Base-by-base conservation (phyloP, 2,888 invertebrate genomes). In the Hipparchia sbordonii region DNA sequence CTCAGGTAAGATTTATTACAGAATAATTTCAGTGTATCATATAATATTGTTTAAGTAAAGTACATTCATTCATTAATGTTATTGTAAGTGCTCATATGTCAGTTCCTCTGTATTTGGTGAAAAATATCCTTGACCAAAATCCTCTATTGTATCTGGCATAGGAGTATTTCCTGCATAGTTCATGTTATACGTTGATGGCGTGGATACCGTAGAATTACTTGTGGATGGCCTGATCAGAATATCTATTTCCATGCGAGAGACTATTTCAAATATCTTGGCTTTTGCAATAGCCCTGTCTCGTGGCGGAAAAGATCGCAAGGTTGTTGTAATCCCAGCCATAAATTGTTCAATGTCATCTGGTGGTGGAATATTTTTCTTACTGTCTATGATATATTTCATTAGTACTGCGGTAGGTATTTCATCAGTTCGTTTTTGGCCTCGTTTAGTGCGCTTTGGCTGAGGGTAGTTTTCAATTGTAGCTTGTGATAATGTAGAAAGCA, bases 181-280 rank as follows among this genome's bases (percentile, higher is more conserved):
- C 56, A 54, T 70, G 62, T 71, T 60, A 70, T 60, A 73, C 62
- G 72, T 56, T 74, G 76, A 73, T 74, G 73, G 70, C 70, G 74
- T 70, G 71, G 59, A 57, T 66, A 59, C 51, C 65, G 51, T 56
- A 57, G 56, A 57, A 57, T 57, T 57, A 70, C 70, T 72, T 23
- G 70, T 76, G 45, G 74, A 72, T 74, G 76, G 69, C 56, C 74
- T 75, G 67, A 70, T 76, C 59, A 78, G 67, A 62, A 78, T 75
- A 54, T 79, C 76, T 73, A 79, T 77, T 74, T 79, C 78, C 77
- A 79, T 79, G 8, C 72, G 54, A 68, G 77, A 79, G 13, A 79
- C 75, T 71, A 78, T 75, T 75, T 76, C 67, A 73, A 79, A 79
- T 69, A 77, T 76, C 65, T 79, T 78, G 13, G 77, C 76, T 77